phyloP scores from a whole-genome alignment of 2,888 invertebrate genomes.

The Hirtodrosophila duncani region DNA sequence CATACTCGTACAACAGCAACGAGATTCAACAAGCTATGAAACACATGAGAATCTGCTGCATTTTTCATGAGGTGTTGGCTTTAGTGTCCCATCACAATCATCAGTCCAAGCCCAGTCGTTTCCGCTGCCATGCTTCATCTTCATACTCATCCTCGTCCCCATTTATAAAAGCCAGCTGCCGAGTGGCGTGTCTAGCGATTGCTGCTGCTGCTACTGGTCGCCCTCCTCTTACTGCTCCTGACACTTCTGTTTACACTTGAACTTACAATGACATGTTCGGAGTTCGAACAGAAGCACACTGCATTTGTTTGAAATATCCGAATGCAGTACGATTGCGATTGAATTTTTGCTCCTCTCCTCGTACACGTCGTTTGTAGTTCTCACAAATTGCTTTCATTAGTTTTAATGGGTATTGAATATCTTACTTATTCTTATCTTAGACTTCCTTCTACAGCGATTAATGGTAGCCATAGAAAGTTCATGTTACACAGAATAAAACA shows the following conservation, averaged over 20 bases:
- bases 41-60: conserved; percentile 74
- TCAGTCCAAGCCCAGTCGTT: conserved; percentile 27
- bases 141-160: conserved; percentile 12
- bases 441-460: conserved; percentile 1
- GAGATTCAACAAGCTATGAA: conserved; percentile 76
- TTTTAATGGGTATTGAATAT: conserved; percentile 51
- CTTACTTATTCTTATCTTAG: too few relatives aligned
- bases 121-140: background rate
- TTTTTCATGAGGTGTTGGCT: conserved; percentile 77
- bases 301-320: conserved; percentile 45
- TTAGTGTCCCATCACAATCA: conserved; percentile 72
- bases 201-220: conserved; percentile 7
- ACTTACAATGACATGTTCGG: conserved; percentile 70
- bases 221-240: conserved; percentile 6
- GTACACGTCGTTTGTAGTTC: conserved; percentile 15
- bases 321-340: conserved; percentile 30
- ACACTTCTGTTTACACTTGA: conserved; percentile 55
- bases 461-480: background rate
- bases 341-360: conserved; percentile 19
- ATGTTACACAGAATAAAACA: too few relatives aligned
- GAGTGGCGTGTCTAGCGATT: conserved; percentile 9
- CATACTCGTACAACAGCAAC: conserved; percentile 38
- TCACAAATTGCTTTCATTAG: conserved; percentile 65
- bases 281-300: conserved; percentile 40
- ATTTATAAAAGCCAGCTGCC: conserved; percentile 34